Percentiles rank a stretch among this genome's conserved stretches.
Evolutionary conservation across 2,797 vertebrate species (phyloP).

Genomic region (Gorsachius magnificus): DNA sequence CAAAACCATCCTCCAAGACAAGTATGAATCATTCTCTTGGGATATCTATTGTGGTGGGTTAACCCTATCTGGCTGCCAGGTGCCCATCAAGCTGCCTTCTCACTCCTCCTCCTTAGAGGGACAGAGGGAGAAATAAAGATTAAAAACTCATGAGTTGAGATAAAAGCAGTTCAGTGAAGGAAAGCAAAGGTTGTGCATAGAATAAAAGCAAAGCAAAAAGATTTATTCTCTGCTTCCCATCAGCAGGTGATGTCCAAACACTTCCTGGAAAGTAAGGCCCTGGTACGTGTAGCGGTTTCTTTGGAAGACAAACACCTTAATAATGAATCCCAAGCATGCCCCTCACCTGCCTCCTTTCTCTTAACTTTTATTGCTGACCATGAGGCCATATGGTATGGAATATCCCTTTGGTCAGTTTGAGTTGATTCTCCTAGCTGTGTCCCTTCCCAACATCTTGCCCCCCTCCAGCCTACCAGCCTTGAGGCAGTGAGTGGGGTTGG

Average conservation of each 20-base stretch:
- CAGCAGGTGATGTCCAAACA: not conserved
- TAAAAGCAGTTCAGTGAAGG: not conserved
- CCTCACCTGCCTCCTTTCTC: accelerated
- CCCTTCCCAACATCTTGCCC: not conserved
- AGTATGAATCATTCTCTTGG: not conserved
- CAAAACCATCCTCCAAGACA: not conserved
- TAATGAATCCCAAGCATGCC: accelerated
- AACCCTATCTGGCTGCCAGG: not conserved
- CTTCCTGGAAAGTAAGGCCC: not conserved
- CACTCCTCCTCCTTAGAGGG: not conserved
- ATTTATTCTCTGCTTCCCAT: not conserved
- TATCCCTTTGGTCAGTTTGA: not conserved
- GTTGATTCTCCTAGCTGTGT: not conserved
- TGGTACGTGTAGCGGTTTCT: accelerated
- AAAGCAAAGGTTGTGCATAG: accelerated
- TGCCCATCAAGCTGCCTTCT: not conserved
- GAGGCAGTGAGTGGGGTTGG: accelerated
- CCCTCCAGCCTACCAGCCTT: not conserved
- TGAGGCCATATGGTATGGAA: not conserved
- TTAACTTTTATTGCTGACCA: not conserved
- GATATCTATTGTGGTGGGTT: not conserved
- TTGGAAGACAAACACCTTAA: not conserved
- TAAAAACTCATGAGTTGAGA: not conserved
- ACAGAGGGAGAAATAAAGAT: not conserved
- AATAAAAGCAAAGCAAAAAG: not conserved